Evolutionary conservation across 1,140 invertebrate genomes (phyloP).

Genomic region (Homalodisca vitripennis): DNA sequence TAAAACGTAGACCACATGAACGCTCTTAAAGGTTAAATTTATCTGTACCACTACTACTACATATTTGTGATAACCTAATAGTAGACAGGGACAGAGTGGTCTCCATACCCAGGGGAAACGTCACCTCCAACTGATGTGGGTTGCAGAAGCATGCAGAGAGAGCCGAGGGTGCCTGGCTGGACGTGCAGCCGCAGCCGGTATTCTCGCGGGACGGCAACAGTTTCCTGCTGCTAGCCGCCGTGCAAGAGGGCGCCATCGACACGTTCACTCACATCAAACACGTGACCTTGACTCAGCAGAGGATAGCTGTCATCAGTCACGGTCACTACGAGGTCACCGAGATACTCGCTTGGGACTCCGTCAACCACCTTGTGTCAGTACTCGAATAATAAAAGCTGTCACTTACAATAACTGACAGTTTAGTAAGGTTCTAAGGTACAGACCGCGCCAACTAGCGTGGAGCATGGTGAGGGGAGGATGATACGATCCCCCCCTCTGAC

Average conservation of each 20-base stretch:
- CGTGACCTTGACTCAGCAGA: conserved; percentile 75
- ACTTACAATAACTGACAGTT: no score
- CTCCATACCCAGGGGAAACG: background rate
- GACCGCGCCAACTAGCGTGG: no score
- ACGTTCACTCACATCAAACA: conserved; percentile 89
- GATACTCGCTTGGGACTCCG: conserved; percentile 84
- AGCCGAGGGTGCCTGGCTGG: conserved; percentile 80
- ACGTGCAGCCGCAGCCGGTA: conserved; percentile 78
- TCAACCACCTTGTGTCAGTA: conserved; percentile 75
- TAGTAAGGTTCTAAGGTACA: no score
- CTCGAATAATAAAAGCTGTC: no score
- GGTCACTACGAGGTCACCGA: conserved; percentile 81
- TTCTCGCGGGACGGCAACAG: conserved; percentile 80
- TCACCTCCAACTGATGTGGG: background rate
- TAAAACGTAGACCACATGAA: no score
- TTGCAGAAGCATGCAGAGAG: conserved; percentile 73
- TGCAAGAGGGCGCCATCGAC: conserved; percentile 77
- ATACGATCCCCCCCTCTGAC: no score
- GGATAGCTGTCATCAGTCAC: conserved; percentile 81
- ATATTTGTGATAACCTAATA: no score
- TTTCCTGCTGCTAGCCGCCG: conserved; percentile 78
- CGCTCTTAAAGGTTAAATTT: no score
- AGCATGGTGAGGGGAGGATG: no score
- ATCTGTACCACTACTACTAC: no score
- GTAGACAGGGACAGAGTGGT: background rate